Percentiles rank a stretch among this genome's conserved stretches.
phyloP scores from a whole-genome alignment of 2,888 invertebrate species.

The Drosophila melanocephala region DNA sequence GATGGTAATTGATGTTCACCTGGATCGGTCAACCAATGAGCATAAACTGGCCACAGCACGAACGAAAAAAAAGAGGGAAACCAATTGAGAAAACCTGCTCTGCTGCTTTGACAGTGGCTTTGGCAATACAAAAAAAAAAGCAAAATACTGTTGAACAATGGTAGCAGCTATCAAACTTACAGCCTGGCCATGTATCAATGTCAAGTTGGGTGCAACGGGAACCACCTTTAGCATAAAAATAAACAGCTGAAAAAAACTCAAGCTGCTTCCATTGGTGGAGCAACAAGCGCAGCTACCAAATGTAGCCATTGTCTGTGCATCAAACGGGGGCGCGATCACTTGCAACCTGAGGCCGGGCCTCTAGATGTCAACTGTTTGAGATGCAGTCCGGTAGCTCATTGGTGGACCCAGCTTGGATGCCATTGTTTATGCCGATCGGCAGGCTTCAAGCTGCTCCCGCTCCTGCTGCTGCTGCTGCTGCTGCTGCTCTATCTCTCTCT shows the following conservation, averaged over 20 bases:
- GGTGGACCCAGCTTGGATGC: constrained; percentile 53
- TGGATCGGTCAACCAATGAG: constrained; percentile 57
- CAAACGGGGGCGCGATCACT: constrained; percentile 42
- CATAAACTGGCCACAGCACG: constrained; percentile 31
- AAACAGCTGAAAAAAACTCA: background rate
- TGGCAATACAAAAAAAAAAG: background rate
- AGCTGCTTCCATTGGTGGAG: constrained; percentile 51
- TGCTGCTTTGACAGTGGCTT: constrained; percentile 22
- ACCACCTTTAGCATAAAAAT: constrained; percentile 51
- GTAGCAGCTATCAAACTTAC: constrained; percentile 74
- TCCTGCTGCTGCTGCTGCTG: background rate
- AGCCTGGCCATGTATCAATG: constrained; percentile 77
- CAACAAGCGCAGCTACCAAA: constrained; percentile 24
- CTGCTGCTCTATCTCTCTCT: background rate
- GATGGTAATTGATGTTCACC: constrained; percentile 48
- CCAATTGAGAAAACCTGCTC: constrained; percentile 56
- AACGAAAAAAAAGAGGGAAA: constrained; percentile 18
- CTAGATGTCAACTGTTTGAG: constrained; percentile 65
- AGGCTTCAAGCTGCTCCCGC: background rate
- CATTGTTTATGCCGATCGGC: constrained; percentile 66
- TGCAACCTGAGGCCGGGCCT: constrained; percentile 44
- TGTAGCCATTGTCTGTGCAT: constrained; percentile 67
- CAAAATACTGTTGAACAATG: constrained; percentile 53
- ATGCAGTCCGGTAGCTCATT: constrained; percentile 65
- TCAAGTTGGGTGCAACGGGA: constrained; percentile 61